Evolutionary conservation across 2,888 invertebrate species (phyloP), one percentile per base, ranked within the genome.

Genomic region (Plebejus anna): DNA sequence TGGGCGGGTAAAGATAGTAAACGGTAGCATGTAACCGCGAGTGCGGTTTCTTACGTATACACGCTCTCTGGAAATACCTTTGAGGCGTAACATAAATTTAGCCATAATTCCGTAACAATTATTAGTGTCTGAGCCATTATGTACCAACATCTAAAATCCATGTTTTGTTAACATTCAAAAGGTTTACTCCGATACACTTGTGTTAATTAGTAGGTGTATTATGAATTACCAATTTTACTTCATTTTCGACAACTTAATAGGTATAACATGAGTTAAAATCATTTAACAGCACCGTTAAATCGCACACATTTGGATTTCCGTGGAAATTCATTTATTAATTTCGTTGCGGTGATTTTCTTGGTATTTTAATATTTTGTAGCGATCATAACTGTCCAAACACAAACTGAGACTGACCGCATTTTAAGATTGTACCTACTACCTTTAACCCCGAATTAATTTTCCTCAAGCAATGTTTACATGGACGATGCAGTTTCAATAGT

Each of bases 401-500:
- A 5, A 38, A 38, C 7, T 47, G 47, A 47, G 47, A 47, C 9
- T 47, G 9, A 42, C 9, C 2, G 55, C 55, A 16, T 55, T 16
- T 55, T 16, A 55, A 55, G 16, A 16, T 55, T 55, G 16, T 4
- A 16, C 16, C 55, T 55, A 32, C 55, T 55, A 32, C 32, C 32
- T 55, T 4, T 55, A 11, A 4, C 11, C 55, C 55, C 55, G 16
- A 13, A 55, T 55, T 4, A 55, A 55, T 55, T 55, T 55, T 16
- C 47, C 1, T 11, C 11, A 4, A 13, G 61, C 75, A 42, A 42
- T 66, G 47, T 61, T 75, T 66, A 75, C 47, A 66, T 28, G 75
- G 61, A 59, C 32, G 66, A 66, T 61, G 70, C 55, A 55, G 55
- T 55, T 4, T 55, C 55, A 55, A 55, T 55, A 16, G 70, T 70